Percentiles rank a stretch among this genome's conserved stretches.
Conservation (phyloP, 2,888 invertebrate species). For the Tachystola acroxantha region DNA sequence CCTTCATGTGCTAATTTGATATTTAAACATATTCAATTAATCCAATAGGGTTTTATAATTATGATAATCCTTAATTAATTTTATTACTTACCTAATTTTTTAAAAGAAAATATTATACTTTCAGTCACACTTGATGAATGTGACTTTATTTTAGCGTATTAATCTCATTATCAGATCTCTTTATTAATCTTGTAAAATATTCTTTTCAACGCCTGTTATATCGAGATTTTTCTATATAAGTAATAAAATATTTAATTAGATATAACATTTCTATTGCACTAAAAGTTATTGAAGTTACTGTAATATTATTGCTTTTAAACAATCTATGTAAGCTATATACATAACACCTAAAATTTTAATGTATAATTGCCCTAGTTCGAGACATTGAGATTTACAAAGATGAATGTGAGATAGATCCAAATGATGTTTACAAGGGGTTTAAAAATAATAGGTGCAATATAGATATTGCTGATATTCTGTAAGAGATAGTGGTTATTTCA, state of each 20-base stretch:
- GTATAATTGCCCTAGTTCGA: constrained; percentile 18
- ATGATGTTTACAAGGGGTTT: not conserved
- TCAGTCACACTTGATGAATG: constrained; percentile 34
- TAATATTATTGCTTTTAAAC: constrained; percentile 61
- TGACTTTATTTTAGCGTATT: constrained; percentile 41
- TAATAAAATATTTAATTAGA: constrained; percentile 61
- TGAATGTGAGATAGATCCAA: constrained; percentile 10
- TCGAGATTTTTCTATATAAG: constrained; percentile 37
- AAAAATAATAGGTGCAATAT: constrained; percentile 1
- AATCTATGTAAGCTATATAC: constrained; percentile 45
- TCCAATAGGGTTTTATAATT: not conserved
- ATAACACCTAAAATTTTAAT: constrained; percentile 29
- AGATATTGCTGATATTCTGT: constrained; percentile 20
- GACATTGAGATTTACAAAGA: constrained; percentile 5
- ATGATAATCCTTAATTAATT: constrained; percentile 13
- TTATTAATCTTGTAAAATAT: constrained; percentile 47
- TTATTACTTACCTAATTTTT: constrained; percentile 17
- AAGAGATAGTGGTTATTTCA: constrained; percentile 24
- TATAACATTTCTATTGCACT: constrained; percentile 74
- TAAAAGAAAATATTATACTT: constrained; percentile 32
- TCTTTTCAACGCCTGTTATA: constrained; percentile 34
- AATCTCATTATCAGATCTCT: constrained; percentile 71
- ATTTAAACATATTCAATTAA: not conserved
- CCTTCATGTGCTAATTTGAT: constrained; percentile 22
- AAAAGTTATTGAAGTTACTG: constrained; percentile 45